Evolutionary conservation across 2,888 invertebrate species (phyloP), one percentile per base, ranked within the genome.

Genomic region (Cheilosia grossa): DNA sequence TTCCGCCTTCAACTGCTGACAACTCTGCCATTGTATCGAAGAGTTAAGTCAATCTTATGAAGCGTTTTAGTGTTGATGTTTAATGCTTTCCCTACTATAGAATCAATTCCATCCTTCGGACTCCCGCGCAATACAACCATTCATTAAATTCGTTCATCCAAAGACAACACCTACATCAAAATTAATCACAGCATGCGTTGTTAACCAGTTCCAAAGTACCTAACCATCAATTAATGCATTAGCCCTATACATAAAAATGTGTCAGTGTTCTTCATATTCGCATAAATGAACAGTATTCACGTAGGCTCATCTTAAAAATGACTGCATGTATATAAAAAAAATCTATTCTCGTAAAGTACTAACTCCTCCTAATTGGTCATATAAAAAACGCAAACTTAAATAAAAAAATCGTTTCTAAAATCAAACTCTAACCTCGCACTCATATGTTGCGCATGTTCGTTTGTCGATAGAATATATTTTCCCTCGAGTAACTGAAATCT

Each of bases 401-500:
- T 54, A 30, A 54, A 33, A 54, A 54, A 53, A n/a, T 27, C 2
- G 24, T 27, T 27, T 21, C 19, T 13, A 33, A 24, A 54, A 44
- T 24, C 2, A 44, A 44, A 58, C 37, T 24, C 33, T 49, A 70
- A 49, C 59, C 58, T 47, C 73, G 61, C 61, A 73, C 63, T 63
- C 61, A 54, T 73, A 72, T 64, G 74, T 64, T 74, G 44, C 56
- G 74, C 74, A 74, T 74, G 74, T 40, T 54, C 37, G 9, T 53
- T 9, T 53, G 19, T 49, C 49, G 27, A 30, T 49, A 59, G 13
- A 15, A 13, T 17, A 47, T 47, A 9, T 15, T 2, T 17, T 17
- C 2, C 7, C 15, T n/a, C 33, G 15, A 42, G 21, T 40, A 64
- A 63, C 5, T n/a, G 19, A 6, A 53, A 44, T 69, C 17, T 37